Conservation (phyloP, 2,797 vertebrate genomes). For the Mormyrops boulengeri region DNA sequence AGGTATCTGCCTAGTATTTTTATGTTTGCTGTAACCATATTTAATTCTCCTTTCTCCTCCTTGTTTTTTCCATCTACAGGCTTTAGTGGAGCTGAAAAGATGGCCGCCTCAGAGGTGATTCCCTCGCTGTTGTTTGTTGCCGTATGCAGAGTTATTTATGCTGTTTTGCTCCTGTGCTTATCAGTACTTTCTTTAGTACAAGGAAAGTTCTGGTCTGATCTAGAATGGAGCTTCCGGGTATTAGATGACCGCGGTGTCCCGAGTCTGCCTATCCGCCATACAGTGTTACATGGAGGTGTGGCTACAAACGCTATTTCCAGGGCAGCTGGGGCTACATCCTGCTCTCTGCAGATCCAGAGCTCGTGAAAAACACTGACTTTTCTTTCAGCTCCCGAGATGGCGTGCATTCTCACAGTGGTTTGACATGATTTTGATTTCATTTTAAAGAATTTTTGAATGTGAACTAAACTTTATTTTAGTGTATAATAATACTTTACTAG, state of each 20-base stretch:
- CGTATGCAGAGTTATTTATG: not conserved
- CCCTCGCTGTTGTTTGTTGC: not conserved
- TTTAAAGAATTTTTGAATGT: not conserved
- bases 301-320: not conserved
- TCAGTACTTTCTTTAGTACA: not conserved
- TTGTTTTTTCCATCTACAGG: constrained; percentile 37
- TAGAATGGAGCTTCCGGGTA: not conserved
- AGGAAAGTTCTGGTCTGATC: not conserved
- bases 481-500: not conserved
- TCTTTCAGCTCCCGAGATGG: not conserved
- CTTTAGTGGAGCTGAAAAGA: constrained; percentile 46
- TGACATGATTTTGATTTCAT: not conserved
- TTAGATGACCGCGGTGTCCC: not conserved
- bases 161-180: not conserved
- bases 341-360: not conserved
- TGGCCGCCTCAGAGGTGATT: constrained; percentile 56
- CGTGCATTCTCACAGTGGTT: not conserved
- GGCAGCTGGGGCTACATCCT: not conserved
- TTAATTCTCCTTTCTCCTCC: not conserved
- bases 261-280: not conserved
- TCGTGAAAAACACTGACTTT: not conserved
- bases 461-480: not conserved
- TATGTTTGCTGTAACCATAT: not conserved
- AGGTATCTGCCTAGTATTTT: not conserved
- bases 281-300: not conserved